A percentile compares a stretch with the other conserved stretches of the same genome.
These are phyloP conservation scores for Macrophya annulata DNA, from an alignment of 2,888 invertebrate species.

Conservation along the genomic window DNA sequence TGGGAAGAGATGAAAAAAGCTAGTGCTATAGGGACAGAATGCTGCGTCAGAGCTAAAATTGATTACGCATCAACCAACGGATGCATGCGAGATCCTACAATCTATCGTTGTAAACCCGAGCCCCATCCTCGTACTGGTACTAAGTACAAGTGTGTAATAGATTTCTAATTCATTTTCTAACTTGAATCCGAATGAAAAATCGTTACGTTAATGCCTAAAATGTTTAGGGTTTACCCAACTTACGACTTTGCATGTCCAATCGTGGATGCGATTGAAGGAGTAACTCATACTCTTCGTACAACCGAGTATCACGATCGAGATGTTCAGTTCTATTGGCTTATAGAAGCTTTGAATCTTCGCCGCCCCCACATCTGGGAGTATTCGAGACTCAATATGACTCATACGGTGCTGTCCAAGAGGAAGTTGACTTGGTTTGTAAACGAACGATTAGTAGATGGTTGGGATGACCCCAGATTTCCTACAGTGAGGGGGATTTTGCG, in stretches of 20 bases:
- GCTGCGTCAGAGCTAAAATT: constrained; percentile 98
- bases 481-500: constrained; percentile 98
- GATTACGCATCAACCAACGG: constrained; percentile 98
- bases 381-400: constrained; percentile 96
- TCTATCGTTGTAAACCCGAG: constrained; percentile 98
- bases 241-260: constrained; percentile 99
- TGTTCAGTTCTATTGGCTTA: constrained; percentile 98
- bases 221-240: constrained; percentile 96
- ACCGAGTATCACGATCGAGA: constrained; percentile 99
- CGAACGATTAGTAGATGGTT: constrained; percentile 96
- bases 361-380: constrained; percentile 98
- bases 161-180: constrained; percentile 36
- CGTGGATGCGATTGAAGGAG: constrained; percentile 98
- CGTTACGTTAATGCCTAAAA: constrained; percentile 41
- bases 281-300: constrained; percentile 98
- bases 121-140: constrained; percentile 95
- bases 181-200: constrained; percentile 40
- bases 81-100: constrained; percentile 98
- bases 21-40: constrained; percentile 89
- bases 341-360: constrained; percentile 91
- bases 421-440: constrained; percentile 99
- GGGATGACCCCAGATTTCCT: constrained; percentile 99
- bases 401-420: constrained; percentile 98
- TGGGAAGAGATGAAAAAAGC: constrained; percentile 98
- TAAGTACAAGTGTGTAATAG: constrained; percentile 91